Evolutionary conservation across 1,140 invertebrate species (phyloP), one percentile per base, ranked within the genome.

Genomic region (Drosophila tsacasi): DNA sequence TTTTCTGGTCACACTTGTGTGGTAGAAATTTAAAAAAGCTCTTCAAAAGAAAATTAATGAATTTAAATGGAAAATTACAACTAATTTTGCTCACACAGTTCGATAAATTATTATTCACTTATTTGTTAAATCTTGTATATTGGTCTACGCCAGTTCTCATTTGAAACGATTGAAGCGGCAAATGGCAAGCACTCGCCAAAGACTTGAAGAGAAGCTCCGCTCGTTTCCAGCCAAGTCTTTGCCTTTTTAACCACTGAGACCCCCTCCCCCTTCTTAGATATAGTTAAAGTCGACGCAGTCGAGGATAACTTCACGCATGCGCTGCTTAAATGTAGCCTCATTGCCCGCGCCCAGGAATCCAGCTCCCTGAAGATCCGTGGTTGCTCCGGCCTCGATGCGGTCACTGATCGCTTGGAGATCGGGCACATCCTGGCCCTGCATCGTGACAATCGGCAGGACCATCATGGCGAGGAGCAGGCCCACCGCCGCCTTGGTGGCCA

Each of bases 381-480:
- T 74, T 27, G 67, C 64, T 0, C 85, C 82, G 1, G 63, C 65
- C 30, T 85, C 77, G 4, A 86, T 80, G 6, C 69, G 57, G 2
- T 91, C 79, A 49, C 75, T 89, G 12, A 79, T 59, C 7, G 68
- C 66, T 32, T 91, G 77, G 5, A 83, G 61, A 61, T 89, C 82
- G 21, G 77, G 76, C 13, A 79, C 78, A 63, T 93, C 82, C 58
- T 90, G 78, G 12, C 71, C 64, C 42, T 90, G 79, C 35, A 82
- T 77, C 5, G 92, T 86, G 9, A 92, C 74, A 7, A 93, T 84
- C 2, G 92, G 93, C 23, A 94, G 62, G 13, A 93, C 64, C 79
- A 93, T 83, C 67, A 93, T 84, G 30, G 87, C 83, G 13, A 93
- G 73, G 0, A 89, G 68, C 21, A 93, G 40, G 10, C 93, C 93